Conservation (phyloP, 2,888 invertebrate genomes). For the Sepiola atlantica region DNA sequence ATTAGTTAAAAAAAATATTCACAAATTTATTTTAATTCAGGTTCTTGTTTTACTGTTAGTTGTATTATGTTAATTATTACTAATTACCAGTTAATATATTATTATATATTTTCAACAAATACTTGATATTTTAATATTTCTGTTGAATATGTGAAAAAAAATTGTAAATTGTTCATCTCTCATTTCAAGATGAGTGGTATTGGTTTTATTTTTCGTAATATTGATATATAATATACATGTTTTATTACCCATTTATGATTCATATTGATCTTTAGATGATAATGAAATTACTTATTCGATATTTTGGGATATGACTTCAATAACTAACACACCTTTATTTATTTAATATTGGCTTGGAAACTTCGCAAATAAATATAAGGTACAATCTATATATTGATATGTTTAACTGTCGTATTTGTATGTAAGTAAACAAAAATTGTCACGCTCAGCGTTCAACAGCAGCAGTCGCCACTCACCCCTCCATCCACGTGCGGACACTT, state of each 20-base stretch:
- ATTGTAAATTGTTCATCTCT: neutral
- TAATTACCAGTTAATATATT: neutral
- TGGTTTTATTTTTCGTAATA: neutral
- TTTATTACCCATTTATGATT: neutral
- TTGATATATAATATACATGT: neutral
- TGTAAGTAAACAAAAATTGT: no score
- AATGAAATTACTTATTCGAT: neutral
- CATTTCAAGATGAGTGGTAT: neutral
- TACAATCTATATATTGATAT: no score
- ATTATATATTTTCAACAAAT: neutral
- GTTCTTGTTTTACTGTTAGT: neutral
- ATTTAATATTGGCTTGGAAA: neutral
- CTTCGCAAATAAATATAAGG: no score
- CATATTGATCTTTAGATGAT: neutral
- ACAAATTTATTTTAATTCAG: neutral
- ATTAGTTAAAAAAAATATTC: neutral
- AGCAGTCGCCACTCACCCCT: no score
- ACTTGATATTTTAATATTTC: neutral
- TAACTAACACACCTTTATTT: neutral
- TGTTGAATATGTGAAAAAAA: neutral
- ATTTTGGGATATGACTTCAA: neutral
- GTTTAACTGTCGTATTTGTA: no score
- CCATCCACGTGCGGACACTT: no score
- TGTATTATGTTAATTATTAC: neutral
- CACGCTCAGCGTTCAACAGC: no score